These are phyloP conservation scores for Ernsta delagoae DNA, from an alignment of 2,888 invertebrate species.

Conservation along the genomic window DNA sequence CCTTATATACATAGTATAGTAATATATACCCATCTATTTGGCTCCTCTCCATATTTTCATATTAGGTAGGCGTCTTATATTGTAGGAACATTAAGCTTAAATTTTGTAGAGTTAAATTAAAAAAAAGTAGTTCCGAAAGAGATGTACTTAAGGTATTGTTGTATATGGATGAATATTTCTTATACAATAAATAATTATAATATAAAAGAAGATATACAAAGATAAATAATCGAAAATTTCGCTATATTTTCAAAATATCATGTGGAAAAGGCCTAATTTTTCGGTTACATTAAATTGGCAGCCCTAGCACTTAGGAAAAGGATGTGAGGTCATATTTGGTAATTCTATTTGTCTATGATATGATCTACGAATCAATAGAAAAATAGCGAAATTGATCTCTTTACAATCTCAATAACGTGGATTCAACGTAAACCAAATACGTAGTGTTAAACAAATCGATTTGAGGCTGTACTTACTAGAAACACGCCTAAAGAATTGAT, in stretches of 20 bases:
- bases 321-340: conserved; percentile 49
- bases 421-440: background rate
- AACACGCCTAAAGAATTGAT: background rate
- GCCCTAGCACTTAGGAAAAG: conserved; percentile 61
- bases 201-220: no score
- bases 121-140: no score
- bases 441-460: background rate
- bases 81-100: no score
- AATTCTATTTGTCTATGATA: conserved; percentile 43
- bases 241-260: background rate
- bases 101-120: no score
- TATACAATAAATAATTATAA: no score
- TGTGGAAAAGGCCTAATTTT: background rate
- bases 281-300: conserved; percentile 43
- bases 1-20: no score
- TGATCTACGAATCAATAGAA: conserved; percentile 36
- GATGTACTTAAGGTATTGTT: no score
- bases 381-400: conserved; percentile 8
- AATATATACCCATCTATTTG: no score
- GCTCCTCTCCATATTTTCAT: no score
- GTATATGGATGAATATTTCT: no score
- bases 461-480: conserved; percentile 5
- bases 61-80: no score
- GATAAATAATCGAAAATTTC: background rate
- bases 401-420: background rate